Evolutionary conservation across 2,888 invertebrate genomes (phyloP).

Genomic region (Spodoptera picta): DNA sequence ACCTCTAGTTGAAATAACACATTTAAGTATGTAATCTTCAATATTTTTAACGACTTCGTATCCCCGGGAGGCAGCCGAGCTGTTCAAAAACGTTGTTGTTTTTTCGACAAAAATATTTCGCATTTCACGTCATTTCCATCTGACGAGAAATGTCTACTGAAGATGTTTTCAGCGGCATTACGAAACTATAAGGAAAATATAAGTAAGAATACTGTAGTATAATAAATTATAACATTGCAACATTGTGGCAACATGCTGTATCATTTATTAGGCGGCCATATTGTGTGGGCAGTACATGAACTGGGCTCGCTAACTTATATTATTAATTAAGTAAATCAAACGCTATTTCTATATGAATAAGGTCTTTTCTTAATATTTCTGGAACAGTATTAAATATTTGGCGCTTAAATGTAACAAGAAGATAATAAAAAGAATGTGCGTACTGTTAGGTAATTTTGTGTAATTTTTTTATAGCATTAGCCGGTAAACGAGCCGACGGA

Average conservation of each 20-base stretch:
- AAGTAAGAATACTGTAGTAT: conserved; percentile 16
- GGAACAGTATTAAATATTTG: no score
- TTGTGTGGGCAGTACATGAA: conserved; percentile 10
- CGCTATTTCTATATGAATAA: not conserved
- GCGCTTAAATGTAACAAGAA: no score
- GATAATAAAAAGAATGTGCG: not conserved
- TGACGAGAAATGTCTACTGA: conserved; percentile 1
- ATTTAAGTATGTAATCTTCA: no score
- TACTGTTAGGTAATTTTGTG: not conserved
- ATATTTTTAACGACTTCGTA: no score
- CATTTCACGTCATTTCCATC: not conserved
- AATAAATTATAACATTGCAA: conserved; percentile 30
- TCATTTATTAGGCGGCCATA: conserved; percentile 25
- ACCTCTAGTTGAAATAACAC: no score
- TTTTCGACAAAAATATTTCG: not conserved
- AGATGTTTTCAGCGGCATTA: conserved; percentile 15
- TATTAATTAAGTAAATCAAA: not conserved
- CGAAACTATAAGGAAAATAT: conserved; percentile 25
- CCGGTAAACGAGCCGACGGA: no score
- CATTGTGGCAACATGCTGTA: conserved; percentile 18
- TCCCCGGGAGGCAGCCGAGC: no score
- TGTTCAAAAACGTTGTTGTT: no score
- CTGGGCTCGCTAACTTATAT: conserved; percentile 4
- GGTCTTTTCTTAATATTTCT: not conserved
- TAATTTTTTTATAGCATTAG: no score